Percentiles rank a stretch among this genome's conserved stretches.
Evolutionary conservation across 2,797 vertebrate species (phyloP).

Genomic region (Echiichthys vipera): DNA sequence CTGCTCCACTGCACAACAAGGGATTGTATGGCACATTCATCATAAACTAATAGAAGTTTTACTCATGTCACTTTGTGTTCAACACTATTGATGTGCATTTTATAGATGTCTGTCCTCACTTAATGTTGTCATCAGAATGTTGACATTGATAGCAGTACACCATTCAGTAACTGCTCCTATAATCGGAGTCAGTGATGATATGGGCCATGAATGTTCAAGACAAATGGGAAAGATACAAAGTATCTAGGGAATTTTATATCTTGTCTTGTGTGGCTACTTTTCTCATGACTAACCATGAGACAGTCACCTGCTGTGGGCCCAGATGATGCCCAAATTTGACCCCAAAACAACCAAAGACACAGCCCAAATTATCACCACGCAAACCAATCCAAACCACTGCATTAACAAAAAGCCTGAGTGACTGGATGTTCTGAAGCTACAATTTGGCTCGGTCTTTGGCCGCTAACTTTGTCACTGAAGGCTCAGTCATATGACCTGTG

Average conservation of each 20-base stretch:
- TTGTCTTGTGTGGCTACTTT: neutral
- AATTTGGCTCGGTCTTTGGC: neutral
- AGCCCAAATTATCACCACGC: neutral
- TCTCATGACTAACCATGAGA: neutral
- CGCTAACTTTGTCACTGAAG: neutral
- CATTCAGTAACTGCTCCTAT: neutral
- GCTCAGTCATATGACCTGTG: neutral
- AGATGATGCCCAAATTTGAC: neutral
- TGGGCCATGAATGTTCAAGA: neutral
- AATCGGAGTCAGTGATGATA: neutral
- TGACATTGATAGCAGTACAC: neutral
- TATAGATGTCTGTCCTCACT: neutral
- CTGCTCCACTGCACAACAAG: constrained; percentile 12
- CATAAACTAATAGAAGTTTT: constrained; percentile 18
- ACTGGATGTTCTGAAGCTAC: neutral
- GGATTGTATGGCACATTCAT: constrained; percentile 42
- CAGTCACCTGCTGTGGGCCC: neutral
- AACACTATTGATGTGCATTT: constrained; percentile 27
- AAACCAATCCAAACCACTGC: neutral
- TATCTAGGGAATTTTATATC: neutral
- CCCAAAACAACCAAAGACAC: neutral
- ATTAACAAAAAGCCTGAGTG: neutral
- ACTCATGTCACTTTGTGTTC: constrained; percentile 45
- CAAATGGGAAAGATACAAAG: neutral
- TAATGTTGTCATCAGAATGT: constrained; percentile 3